These are phyloP conservation scores for Drosophila subpulchrella DNA, from an alignment of 1,140 invertebrate genomes.

Conservation along the genomic window DNA sequence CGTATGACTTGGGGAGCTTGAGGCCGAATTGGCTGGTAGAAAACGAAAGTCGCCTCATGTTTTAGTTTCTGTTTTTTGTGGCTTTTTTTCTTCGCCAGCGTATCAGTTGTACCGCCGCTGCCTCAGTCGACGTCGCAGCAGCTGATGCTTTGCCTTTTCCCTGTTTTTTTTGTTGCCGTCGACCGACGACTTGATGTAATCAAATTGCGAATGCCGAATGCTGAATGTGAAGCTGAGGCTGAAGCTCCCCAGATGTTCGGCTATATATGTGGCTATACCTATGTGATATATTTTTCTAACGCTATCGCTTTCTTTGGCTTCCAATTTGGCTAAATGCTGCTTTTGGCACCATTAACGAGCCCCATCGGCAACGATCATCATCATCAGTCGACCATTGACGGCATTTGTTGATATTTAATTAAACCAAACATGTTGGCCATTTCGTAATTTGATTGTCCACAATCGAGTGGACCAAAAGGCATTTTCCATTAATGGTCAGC, in stretches of 20 bases:
- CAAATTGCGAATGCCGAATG: slow-evolving; percentile 68
- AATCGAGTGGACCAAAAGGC: slow-evolving; percentile 21
- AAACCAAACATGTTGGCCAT: slow-evolving; percentile 48
- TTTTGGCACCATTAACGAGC: slow-evolving; percentile 69
- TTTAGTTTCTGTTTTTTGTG: slow-evolving; percentile 37
- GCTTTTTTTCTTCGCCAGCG: slow-evolving; percentile 47
- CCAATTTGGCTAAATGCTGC: slow-evolving; percentile 73
- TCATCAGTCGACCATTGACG: slow-evolving; percentile 41
- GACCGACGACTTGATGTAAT: slow-evolving; percentile 64
- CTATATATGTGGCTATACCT: neutral
- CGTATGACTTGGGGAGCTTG: slow-evolving; percentile 54
- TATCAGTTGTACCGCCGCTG: slow-evolving; percentile 34
- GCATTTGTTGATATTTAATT: slow-evolving; percentile 60
- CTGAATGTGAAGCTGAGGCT: slow-evolving; percentile 18
- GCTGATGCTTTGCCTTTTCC: slow-evolving; percentile 55
- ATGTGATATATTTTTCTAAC: slow-evolving; percentile 42
- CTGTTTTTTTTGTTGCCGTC: slow-evolving; percentile 54
- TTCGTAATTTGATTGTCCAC: slow-evolving; percentile 64
- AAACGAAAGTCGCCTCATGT: slow-evolving; percentile 75
- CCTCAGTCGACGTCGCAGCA: slow-evolving; percentile 10
- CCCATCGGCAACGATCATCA: slow-evolving; percentile 19
- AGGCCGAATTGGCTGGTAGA: slow-evolving; percentile 69
- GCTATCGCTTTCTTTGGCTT: slow-evolving; percentile 70
- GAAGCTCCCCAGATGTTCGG: slow-evolving; percentile 20
- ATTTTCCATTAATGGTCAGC: slow-evolving; percentile 44